Conservation (phyloP, 2,113 vertebrate species). For the Tenebrosternarchus preto region DNA sequence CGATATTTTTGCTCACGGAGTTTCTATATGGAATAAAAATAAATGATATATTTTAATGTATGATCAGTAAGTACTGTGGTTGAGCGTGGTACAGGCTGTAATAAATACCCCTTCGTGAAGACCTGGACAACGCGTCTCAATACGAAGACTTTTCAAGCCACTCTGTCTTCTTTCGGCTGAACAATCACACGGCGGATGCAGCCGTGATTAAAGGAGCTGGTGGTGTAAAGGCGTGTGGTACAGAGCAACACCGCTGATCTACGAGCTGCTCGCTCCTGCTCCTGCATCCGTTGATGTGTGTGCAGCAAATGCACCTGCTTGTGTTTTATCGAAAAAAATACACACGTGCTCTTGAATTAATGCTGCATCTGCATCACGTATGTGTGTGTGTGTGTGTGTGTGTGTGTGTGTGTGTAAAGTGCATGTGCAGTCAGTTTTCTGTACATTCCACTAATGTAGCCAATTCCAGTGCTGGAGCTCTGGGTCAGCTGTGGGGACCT, state of each 20-base stretch:
- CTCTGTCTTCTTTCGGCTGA: slow-evolving; percentile 53
- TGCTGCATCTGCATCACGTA: slow-evolving; percentile 30
- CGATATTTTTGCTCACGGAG: slow-evolving; percentile 56
- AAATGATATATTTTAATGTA: slow-evolving; percentile 71
- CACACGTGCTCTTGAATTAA: slow-evolving; percentile 12
- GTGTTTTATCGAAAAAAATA: background rate
- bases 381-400: slow-evolving; percentile 35
- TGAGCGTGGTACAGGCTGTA: slow-evolving; percentile 70
- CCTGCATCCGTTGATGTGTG: slow-evolving; percentile 49
- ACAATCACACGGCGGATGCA: slow-evolving; percentile 70
- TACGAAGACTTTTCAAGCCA: slow-evolving; percentile 61
- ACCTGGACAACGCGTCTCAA: slow-evolving; percentile 60
- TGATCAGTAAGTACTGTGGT: slow-evolving; percentile 68
- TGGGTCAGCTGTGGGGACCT: slow-evolving; percentile 7
- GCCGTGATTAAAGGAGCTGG: slow-evolving; percentile 69
- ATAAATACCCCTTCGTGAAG: slow-evolving; percentile 67
- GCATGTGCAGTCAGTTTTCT: background rate
- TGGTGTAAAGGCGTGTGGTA: slow-evolving; percentile 55
- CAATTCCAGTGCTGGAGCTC: slow-evolving; percentile 10
- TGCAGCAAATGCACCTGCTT: slow-evolving; percentile 30
- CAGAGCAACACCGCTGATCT: slow-evolving; percentile 43
- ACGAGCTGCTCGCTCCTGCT: background rate
- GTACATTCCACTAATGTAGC: slow-evolving; percentile 25
- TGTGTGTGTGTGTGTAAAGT: slow-evolving; percentile 20
- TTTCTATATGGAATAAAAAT: slow-evolving; percentile 52